Conservation (phyloP, 2,797 vertebrate species). For the Helarctos malayanus region DNA sequence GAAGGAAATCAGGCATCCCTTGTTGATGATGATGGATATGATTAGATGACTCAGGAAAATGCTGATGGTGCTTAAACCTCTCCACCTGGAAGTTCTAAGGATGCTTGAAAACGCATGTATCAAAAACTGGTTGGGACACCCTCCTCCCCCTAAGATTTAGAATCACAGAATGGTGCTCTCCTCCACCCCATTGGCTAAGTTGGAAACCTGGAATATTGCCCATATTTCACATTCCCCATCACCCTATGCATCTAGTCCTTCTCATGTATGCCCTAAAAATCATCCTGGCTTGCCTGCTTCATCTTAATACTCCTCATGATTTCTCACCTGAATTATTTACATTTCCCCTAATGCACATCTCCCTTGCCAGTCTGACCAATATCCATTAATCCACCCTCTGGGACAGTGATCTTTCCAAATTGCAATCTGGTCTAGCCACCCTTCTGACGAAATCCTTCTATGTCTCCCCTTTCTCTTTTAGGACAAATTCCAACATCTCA, state of each 20-base stretch:
- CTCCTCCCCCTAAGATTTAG: not conserved
- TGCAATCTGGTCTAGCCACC: not conserved
- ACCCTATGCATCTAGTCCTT: not conserved
- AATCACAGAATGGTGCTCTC: not conserved
- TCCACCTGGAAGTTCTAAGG: slow-evolving; percentile 74
- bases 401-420: not conserved
- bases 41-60: slow-evolving; percentile 76
- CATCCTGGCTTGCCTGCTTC: not conserved
- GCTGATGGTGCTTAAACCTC: slow-evolving; percentile 51
- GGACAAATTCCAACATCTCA: not conserved
- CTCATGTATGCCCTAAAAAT: not conserved
- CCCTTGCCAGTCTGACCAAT: not conserved
- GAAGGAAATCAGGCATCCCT: slow-evolving; percentile 75
- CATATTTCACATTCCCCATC: not conserved
- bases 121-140: slow-evolving; percentile 7
- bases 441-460: not conserved
- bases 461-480: not conserved
- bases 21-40: slow-evolving; percentile 46
- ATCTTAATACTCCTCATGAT: not conserved
- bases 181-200: not conserved
- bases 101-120: not conserved
- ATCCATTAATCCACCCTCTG: not conserved
- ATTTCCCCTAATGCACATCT: not conserved
- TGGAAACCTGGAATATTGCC: not conserved
- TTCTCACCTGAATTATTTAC: not conserved